A percentile compares a stretch with the other conserved stretches of the same genome.
Conservation (phyloP, 2,888 invertebrate species). For the Ceramica pisi region DNA sequence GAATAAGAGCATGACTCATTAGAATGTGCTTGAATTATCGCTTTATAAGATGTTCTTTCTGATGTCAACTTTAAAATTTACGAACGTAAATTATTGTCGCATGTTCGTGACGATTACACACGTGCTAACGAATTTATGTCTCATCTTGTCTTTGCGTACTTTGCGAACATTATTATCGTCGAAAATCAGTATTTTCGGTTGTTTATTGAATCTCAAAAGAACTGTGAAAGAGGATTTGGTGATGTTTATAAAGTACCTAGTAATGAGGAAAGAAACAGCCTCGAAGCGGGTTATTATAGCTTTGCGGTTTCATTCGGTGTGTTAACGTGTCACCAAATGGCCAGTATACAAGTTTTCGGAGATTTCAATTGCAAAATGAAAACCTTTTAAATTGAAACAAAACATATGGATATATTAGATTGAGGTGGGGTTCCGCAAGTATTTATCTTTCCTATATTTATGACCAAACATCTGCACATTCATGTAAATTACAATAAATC, state of each 20-base stretch:
- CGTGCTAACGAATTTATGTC: slow-evolving; percentile 89
- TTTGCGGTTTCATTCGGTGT: slow-evolving; percentile 36
- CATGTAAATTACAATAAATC: slow-evolving; percentile 67
- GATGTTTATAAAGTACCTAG: slow-evolving; percentile 81
- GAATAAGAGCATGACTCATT: slow-evolving; percentile 77
- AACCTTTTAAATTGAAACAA: slow-evolving; percentile 48
- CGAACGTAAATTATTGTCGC: slow-evolving; percentile 85
- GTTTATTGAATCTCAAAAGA: slow-evolving; percentile 85
- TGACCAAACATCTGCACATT: slow-evolving; percentile 66
- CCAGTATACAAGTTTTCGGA: slow-evolving; percentile 34
- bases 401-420: slow-evolving; percentile 37
- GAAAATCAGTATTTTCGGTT: slow-evolving; percentile 85
- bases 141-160: slow-evolving; percentile 83
- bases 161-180: slow-evolving; percentile 83
- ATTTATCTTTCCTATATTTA: slow-evolving; percentile 64
- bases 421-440: slow-evolving; percentile 45
- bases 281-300: slow-evolving; percentile 49
- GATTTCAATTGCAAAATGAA: slow-evolving; percentile 37
- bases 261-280: slow-evolving; percentile 75
- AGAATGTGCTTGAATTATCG: slow-evolving; percentile 84
- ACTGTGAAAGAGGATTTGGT: slow-evolving; percentile 81
- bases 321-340: slow-evolving; percentile 50
- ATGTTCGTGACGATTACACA: slow-evolving; percentile 87
- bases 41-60: slow-evolving; percentile 89
- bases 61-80: slow-evolving; percentile 91